These are phyloP conservation scores for Tanytarsus gracilentus DNA, from an alignment of 2,888 invertebrate genomes.

Conservation along the genomic window DNA sequence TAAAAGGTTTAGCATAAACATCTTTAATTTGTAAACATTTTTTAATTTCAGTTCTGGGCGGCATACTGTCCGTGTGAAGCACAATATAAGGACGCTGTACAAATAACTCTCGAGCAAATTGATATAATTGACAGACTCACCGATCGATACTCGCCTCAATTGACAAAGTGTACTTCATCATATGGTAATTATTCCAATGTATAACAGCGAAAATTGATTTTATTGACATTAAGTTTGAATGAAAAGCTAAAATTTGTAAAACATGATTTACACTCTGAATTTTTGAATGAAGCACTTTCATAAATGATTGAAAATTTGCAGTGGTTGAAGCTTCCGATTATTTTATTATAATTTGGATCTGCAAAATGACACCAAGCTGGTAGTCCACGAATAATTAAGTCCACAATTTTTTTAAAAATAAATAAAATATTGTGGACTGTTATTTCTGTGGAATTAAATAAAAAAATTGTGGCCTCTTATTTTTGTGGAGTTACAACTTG, in stretches of 20 bases:
- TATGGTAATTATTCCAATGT: conserved; percentile 47
- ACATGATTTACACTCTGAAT: background rate
- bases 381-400: no score
- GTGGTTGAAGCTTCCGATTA: no score
- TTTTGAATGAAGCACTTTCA: no score
- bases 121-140: conserved; percentile 63
- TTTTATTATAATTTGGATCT: no score
- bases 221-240: background rate
- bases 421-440: no score
- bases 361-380: no score
- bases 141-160: conserved; percentile 54
- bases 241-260: background rate
- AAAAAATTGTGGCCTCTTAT: no score
- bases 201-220: background rate
- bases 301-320: no score
- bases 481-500: no score
- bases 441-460: no score
- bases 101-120: conserved; percentile 60
- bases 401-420: no score
- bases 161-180: conserved; percentile 56
- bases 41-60: conserved; percentile 57
- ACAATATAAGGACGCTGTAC: conserved; percentile 61
- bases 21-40: background rate
- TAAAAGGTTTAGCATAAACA: background rate
- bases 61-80: conserved; percentile 62